phyloP scores from a whole-genome alignment of 1,140 invertebrate species.

The Drosophila ananassae region DNA sequence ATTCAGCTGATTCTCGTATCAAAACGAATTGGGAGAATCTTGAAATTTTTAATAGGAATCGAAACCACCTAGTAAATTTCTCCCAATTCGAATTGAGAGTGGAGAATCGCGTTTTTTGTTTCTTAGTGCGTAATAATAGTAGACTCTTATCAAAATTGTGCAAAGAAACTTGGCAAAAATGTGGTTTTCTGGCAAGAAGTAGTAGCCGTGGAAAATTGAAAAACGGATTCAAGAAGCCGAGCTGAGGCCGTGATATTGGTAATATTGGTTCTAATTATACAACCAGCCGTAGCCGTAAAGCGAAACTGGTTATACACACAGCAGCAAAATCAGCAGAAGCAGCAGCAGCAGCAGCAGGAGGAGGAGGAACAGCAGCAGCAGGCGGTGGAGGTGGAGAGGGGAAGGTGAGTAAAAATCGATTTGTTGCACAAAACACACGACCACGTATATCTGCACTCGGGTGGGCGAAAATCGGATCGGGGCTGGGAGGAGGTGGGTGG shows the following conservation, averaged over 20 bases:
- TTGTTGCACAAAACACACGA: slow-evolving; percentile 77
- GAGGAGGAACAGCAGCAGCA: slow-evolving; percentile 36
- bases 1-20: slow-evolving; percentile 6
- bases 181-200: slow-evolving; percentile 49
- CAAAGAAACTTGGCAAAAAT: slow-evolving; percentile 37
- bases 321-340: slow-evolving; percentile 59
- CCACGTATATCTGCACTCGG: slow-evolving; percentile 52
- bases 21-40: slow-evolving; percentile 27
- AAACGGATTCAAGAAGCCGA: slow-evolving; percentile 35
- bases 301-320: slow-evolving; percentile 80
- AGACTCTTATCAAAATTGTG: background rate
- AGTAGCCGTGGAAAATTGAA: slow-evolving; percentile 63
- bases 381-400: slow-evolving; percentile 18
- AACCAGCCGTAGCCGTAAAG: slow-evolving; percentile 67
- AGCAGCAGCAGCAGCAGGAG: slow-evolving; percentile 33
- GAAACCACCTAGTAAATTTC: background rate
- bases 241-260: slow-evolving; percentile 42
- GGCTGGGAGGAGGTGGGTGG: slow-evolving; percentile 33
- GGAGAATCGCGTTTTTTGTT: background rate
- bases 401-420: slow-evolving; percentile 82
- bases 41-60: background rate
- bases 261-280: slow-evolving; percentile 72
- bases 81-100: slow-evolving; percentile 4
- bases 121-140: background rate
- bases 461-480: slow-evolving; percentile 40